phyloP scores from a whole-genome alignment of 2,888 invertebrate species.

The Maniola hyperantus region DNA sequence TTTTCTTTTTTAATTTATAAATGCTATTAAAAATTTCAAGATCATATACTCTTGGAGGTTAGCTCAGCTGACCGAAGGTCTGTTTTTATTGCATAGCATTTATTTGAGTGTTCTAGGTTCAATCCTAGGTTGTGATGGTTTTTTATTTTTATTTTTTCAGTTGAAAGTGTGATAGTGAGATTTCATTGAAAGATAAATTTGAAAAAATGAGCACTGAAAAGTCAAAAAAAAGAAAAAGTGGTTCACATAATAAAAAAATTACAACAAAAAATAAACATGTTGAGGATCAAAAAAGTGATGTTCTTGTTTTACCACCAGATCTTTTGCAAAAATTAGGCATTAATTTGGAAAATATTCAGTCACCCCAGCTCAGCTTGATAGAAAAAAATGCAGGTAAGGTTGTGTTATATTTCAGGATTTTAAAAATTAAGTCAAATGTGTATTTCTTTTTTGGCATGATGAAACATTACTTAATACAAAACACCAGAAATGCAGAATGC shows the following conservation, averaged over 20 bases:
- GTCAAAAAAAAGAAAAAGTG: conserved; percentile 34
- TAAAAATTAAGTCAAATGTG: too few relatives aligned
- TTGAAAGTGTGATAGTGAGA: conserved; percentile 18
- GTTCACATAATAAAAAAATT: conserved; percentile 21
- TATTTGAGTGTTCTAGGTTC: conserved; percentile 38
- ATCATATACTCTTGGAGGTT: fast-evolving
- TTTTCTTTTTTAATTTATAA: conserved; percentile 21
- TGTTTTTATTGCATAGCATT: conserved; percentile 13
- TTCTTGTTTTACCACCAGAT: conserved; percentile 73
- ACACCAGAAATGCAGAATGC: too few relatives aligned
- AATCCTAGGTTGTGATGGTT: conserved; percentile 28
- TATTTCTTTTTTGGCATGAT: too few relatives aligned
- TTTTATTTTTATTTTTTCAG: conserved; percentile 29
- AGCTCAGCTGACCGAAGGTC: conserved; percentile 17
- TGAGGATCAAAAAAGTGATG: conserved; percentile 46
- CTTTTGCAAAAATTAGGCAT: conserved; percentile 73
- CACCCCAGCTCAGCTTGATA: conserved; percentile 19
- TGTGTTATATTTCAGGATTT: neutral
- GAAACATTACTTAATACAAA: too few relatives aligned
- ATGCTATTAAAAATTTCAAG: conserved; percentile 27
- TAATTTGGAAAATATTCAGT: conserved; percentile 52
- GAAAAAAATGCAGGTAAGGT: conserved; percentile 30
- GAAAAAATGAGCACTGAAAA: conserved; percentile 39
- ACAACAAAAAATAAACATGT: conserved; percentile 43
- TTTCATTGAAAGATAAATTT: conserved; percentile 18